Percentiles rank a stretch among this genome's conserved stretches.
phyloP scores from a whole-genome alignment of 64 coral and sea anemone species.

The Pachyseris speciosa region DNA sequence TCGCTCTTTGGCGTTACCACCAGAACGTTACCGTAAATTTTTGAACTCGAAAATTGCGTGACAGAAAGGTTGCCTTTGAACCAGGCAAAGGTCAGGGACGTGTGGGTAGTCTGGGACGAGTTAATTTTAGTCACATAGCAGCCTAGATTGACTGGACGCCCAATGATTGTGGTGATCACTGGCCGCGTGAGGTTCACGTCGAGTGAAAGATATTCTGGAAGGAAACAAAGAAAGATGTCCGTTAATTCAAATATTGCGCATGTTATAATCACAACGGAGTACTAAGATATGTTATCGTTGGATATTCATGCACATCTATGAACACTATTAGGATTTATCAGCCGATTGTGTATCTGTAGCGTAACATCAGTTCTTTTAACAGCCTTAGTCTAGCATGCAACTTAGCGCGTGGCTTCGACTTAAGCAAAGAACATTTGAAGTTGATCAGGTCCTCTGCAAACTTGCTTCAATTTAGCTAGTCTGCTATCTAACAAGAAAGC shows the following conservation, averaged over 20 bases:
- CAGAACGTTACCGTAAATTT: conserved; percentile 2
- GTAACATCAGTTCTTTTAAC: no score
- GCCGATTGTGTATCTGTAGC: no score
- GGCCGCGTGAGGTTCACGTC: background rate
- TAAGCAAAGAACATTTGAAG: no score
- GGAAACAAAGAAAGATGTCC: background rate
- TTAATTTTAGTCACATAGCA: conserved; percentile 42
- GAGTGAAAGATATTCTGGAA: background rate
- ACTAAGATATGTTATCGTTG: no score
- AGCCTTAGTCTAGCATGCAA: no score
- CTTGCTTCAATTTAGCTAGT: no score
- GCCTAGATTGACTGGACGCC: conserved; percentile 20
- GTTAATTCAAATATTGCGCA: background rate
- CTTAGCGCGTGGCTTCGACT: no score
- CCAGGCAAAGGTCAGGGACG: conserved; percentile 13
- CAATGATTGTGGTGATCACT: background rate
- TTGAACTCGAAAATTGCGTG: background rate
- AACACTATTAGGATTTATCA: no score
- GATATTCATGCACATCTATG: no score
- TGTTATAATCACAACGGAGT: background rate
- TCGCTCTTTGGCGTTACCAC: background rate
- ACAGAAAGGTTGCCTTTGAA: background rate
- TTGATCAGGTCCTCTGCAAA: no score
- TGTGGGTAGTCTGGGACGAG: background rate
- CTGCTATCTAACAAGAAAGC: no score